Percentiles rank a stretch among this genome's conserved stretches.
Conservation (phyloP, 1,140 invertebrate genomes). For the Streblospio benedicti region DNA sequence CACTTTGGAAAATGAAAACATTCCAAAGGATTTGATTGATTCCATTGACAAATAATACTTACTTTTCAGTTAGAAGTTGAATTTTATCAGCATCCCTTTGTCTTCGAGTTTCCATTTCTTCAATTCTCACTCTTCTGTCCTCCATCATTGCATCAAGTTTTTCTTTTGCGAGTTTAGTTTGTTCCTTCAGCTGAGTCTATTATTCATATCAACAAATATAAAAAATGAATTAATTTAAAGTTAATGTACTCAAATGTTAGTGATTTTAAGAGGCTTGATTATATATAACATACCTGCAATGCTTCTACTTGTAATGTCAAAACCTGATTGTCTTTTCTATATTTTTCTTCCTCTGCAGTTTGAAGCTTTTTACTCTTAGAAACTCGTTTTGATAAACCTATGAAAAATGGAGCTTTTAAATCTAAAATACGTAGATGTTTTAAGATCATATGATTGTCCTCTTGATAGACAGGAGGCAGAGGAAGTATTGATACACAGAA, state of each 20-base stretch:
- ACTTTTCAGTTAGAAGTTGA: constrained; percentile 45
- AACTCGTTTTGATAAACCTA: constrained; percentile 1
- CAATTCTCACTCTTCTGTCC: constrained; percentile 40
- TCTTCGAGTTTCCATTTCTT: constrained; percentile 41
- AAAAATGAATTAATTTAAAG: not conserved
- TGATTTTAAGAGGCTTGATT: not conserved
- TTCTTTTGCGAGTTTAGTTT: constrained; percentile 43
- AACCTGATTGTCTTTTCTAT: constrained; percentile 12
- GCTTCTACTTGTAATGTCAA: constrained; percentile 29
- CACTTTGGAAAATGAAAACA: no score
- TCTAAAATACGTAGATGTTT: not conserved
- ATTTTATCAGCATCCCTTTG: constrained; percentile 45
- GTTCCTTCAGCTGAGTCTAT: constrained; percentile 40
- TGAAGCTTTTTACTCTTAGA: constrained; percentile 1
- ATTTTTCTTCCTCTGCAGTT: constrained; percentile 7
- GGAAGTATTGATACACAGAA: no score
- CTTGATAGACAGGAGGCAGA: no score
- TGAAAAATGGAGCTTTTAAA: not conserved
- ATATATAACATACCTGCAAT: constrained; percentile 28
- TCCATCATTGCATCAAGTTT: constrained; percentile 41
- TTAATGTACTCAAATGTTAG: not conserved
- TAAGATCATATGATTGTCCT: no score
- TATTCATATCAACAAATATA: not conserved
- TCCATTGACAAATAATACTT: no score
- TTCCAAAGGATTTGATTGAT: no score